Percentiles rank a stretch among this genome's conserved stretches.
phyloP scores from a whole-genome alignment of 2,888 invertebrate species.

The Embidobia sp. region DNA sequence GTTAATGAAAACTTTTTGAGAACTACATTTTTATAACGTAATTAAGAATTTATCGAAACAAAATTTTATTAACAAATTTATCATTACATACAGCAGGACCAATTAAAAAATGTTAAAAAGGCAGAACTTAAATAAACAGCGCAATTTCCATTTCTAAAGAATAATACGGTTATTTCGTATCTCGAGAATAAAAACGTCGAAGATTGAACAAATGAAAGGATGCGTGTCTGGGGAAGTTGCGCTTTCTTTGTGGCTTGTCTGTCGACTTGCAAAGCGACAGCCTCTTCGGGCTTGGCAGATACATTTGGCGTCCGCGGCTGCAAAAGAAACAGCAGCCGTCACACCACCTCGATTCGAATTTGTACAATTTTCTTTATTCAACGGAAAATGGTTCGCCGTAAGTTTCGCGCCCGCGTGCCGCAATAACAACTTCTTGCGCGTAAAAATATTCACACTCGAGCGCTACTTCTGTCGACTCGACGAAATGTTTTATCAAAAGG shows the following conservation, averaged over 20 bases:
- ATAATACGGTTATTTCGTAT: constrained; percentile 15
- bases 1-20: no score
- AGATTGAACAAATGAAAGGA: constrained; percentile 12
- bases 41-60: no score
- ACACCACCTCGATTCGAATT: constrained; percentile 26
- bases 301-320: constrained; percentile 44
- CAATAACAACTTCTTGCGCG: constrained; percentile 39
- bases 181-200: constrained; percentile 13
- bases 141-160: no score
- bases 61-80: no score
- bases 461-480: constrained; percentile 33
- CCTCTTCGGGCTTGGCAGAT: constrained; percentile 40
- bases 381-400: constrained; percentile 24
- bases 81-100: no score
- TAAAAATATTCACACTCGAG: constrained; percentile 45
- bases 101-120: no score
- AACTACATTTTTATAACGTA: no score
- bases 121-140: no score
- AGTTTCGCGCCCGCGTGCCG: constrained; percentile 27
- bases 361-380: constrained; percentile 41
- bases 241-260: constrained; percentile 10
- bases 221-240: constrained; percentile 11
- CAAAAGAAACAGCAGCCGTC: constrained; percentile 47
- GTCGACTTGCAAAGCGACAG: constrained; percentile 25
- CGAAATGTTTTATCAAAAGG: constrained; percentile 29